Conservation (phyloP, 30 jellyfish, hydroid and myxozoan species). For the Aurelia sp. region DNA sequence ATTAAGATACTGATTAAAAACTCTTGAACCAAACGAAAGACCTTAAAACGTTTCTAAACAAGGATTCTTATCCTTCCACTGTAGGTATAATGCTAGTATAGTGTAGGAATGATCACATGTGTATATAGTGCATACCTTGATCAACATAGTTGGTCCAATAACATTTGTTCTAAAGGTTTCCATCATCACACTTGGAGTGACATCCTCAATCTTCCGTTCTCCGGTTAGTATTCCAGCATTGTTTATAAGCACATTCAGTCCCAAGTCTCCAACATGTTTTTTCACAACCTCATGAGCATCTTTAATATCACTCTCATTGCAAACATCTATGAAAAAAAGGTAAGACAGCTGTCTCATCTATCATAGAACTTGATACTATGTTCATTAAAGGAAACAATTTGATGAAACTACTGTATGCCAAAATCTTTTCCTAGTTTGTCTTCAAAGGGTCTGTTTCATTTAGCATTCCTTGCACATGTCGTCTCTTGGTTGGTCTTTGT, state of each 20-base stretch:
- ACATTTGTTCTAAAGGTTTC: constrained; percentile 57
- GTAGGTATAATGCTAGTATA: not conserved
- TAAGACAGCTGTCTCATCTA: too few species aligned
- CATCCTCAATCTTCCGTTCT: constrained; percentile 36
- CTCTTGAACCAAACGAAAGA: too few species aligned
- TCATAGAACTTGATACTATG: too few species aligned
- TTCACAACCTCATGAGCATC: constrained; percentile 63
- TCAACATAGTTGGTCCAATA: constrained; percentile 83
- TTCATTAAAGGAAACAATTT: too few species aligned
- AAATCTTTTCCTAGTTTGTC: too few species aligned
- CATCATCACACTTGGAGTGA: constrained; percentile 44
- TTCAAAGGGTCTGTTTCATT: too few species aligned
- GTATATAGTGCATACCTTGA: constrained; percentile 38
- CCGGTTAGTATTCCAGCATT: constrained; percentile 78
- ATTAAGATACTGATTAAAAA: too few species aligned
- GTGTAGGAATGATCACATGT: not conserved
- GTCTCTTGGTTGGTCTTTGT: too few species aligned
- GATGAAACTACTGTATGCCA: too few species aligned
- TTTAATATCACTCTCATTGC: constrained; percentile 55
- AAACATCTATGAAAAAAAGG: constrained; percentile 48
- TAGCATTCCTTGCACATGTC: too few species aligned
- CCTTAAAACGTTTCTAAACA: too few species aligned
- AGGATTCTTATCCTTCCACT: too few species aligned
- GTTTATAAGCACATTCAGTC: constrained; percentile 71
- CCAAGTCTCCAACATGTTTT: constrained; percentile 51